Evolutionary conservation across 2,888 invertebrate species (phyloP).

Genomic region (Mamestra brassicae): DNA sequence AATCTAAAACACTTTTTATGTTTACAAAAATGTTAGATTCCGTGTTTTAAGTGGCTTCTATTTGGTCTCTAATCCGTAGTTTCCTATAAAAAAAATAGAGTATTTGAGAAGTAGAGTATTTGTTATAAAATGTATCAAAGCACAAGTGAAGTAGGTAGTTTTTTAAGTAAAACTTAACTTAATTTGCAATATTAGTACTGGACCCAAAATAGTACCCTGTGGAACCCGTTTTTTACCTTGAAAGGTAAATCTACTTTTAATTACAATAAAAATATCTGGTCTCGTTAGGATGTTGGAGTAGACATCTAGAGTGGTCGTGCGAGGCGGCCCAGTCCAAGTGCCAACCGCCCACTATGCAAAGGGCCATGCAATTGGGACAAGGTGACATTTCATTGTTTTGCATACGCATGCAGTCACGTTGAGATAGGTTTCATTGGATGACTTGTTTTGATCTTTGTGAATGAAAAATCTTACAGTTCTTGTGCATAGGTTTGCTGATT

Average conservation of each 20-base stretch:
- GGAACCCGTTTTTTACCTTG: conserved; percentile 15
- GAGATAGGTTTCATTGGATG: conserved; percentile 37
- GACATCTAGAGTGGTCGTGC: conserved; percentile 59
- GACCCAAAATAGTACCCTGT: conserved; percentile 42
- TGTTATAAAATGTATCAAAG: neutral
- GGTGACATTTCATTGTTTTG: conserved; percentile 73
- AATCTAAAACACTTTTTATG: conserved; percentile 23
- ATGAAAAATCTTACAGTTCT: conserved; percentile 4
- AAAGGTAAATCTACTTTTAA: conserved; percentile 41
- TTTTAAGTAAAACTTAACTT: neutral
- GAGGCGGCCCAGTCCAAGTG: conserved; percentile 63
- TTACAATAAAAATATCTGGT: conserved; percentile 53
- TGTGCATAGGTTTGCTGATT: neutral
- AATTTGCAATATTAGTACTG: conserved; percentile 11
- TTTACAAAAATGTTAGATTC: neutral
- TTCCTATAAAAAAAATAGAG: neutral
- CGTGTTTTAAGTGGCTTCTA: conserved; percentile 15
- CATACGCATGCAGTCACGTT: conserved; percentile 53
- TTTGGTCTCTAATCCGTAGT: neutral
- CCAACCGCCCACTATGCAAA: conserved; percentile 65
- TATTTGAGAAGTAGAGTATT: neutral
- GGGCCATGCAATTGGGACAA: conserved; percentile 76
- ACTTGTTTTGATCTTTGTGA: conserved; percentile 15
- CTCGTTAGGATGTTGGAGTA: conserved; percentile 56
- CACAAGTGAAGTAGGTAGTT: neutral